Base-by-base conservation (phyloP, 2,888 invertebrate genomes). In the Pristionchus arcanus region DNA sequence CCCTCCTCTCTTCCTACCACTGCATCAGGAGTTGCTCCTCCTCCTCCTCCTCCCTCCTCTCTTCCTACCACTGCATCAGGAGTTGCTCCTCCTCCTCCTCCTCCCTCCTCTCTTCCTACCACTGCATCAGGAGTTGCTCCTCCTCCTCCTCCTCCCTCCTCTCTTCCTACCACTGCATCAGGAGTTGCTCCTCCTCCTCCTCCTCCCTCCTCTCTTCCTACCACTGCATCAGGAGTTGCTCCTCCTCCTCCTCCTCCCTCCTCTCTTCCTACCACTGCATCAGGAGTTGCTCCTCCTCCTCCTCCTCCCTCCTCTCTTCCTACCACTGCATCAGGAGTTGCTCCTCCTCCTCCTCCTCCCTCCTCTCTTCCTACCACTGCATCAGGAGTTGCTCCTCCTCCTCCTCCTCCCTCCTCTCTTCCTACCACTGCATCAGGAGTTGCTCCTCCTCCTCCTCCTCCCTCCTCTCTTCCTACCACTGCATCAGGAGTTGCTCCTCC, bases 141-240 rank as follows among this genome's bases (percentile, higher is more conserved):
- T 25, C 90, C 84, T 31, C 5, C 9, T 25, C 91, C 91, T 31
- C 11, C 13, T 49, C 42, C 42, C 4, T 49, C 42, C 42, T 13
- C 42, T 3, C 42, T 49, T 49, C 42, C 42, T n/a, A n/a, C n/a
- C n/a, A n/a, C n/a, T n/a, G 71, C 55, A 34, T 84, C 87, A 68
- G 90, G 53, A 25, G 85, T 85, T 15, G 87, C 71, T 37, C 68
- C 59, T 25, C 90, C 84, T 31, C 5, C 9, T 25, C 91, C 91
- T 31, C 11, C 13, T 49, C 42, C 42, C 4, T 49, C 42, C 42
- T 13, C 42, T 3, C 42, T 49, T 49, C 42, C 42, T n/a, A n/a
- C n/a, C n/a, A n/a, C n/a, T n/a, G 71, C 55, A 34, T 84, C 87
- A 68, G 90, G 53, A 25, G 85, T 85, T 15, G 87, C 71, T 37